phyloP scores from a whole-genome alignment of 2,797 vertebrate genomes.

The Pitangus sulphuratus region DNA sequence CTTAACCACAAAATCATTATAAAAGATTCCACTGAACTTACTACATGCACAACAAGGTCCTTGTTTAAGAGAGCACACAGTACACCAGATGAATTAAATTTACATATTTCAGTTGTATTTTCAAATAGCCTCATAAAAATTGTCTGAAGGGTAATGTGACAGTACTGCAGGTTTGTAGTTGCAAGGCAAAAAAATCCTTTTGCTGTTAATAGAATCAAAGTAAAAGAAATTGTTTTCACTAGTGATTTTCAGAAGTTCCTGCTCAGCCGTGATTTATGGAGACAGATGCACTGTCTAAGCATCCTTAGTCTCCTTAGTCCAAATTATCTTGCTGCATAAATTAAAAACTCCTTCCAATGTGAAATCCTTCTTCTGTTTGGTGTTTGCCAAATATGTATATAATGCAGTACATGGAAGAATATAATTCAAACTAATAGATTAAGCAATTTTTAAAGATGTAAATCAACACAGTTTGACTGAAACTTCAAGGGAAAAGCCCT shows the following conservation, averaged over 20 bases:
- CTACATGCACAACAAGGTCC: not conserved
- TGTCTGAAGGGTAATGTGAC: not conserved
- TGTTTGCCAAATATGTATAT: not conserved
- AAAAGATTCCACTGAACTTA: not conserved
- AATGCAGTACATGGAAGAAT: not conserved
- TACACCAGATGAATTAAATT: not conserved
- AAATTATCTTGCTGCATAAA: not conserved
- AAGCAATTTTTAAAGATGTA: not conserved
- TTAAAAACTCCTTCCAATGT: not conserved
- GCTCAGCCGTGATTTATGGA: not conserved
- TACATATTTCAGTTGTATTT: not conserved
- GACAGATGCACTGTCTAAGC: not conserved
- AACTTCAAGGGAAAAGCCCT: not conserved
- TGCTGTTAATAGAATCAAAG: not conserved
- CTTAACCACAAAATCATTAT: not conserved
- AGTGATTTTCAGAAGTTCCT: not conserved
- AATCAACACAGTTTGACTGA: not conserved
- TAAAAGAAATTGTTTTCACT: not conserved
- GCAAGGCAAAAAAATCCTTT: not conserved
- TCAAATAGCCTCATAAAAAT: not conserved
- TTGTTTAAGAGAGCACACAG: not conserved
- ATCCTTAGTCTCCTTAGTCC: not conserved
- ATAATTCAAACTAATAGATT: not conserved
- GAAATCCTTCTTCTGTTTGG: rapidly evolving
- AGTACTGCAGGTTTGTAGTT: not conserved